These are phyloP conservation scores for Troides oblongomaculatus DNA, from an alignment of 2,888 invertebrate species.

Conservation along the genomic window DNA sequence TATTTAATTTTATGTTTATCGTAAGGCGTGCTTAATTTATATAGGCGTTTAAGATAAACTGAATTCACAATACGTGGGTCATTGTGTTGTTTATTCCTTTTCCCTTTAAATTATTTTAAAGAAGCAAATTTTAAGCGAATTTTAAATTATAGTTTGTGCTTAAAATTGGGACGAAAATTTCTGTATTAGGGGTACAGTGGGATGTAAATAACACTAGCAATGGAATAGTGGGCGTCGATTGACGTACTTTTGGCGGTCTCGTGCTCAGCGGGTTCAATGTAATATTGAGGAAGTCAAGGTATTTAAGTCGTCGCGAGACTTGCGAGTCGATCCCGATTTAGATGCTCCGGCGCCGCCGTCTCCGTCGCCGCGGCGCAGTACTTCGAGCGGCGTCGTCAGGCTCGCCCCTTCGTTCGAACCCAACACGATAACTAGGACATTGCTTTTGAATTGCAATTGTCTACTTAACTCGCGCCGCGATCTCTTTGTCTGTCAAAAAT, in stretches of 20 bases:
- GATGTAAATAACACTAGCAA: slow-evolving; percentile 49
- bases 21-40: too few relatives aligned
- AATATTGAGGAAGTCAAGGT: slow-evolving; percentile 81
- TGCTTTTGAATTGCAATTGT: slow-evolving; percentile 50
- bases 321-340: slow-evolving; percentile 79
- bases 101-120: too few relatives aligned
- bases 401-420: slow-evolving; percentile 60
- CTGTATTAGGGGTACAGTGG: slow-evolving; percentile 36
- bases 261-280: slow-evolving; percentile 76
- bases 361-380: slow-evolving; percentile 74
- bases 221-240: slow-evolving; percentile 69
- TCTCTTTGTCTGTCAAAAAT: slow-evolving; percentile 23
- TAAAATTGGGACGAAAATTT: slow-evolving; percentile 33
- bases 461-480: slow-evolving; percentile 34
- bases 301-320: slow-evolving; percentile 78
- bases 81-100: too few relatives aligned
- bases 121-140: too few relatives aligned
- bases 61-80: too few relatives aligned
- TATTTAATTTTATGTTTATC: too few relatives aligned
- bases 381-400: slow-evolving; percentile 74
- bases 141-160: not conserved
- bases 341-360: slow-evolving; percentile 76
- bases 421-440: slow-evolving; percentile 47
- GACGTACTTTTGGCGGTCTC: slow-evolving; percentile 74
- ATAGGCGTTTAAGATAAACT: too few relatives aligned